A percentile compares a stretch with the other conserved stretches of the same genome.
Evolutionary conservation across 2,113 vertebrate genomes (phyloP).

Genomic region (Anolis sagrei): DNA sequence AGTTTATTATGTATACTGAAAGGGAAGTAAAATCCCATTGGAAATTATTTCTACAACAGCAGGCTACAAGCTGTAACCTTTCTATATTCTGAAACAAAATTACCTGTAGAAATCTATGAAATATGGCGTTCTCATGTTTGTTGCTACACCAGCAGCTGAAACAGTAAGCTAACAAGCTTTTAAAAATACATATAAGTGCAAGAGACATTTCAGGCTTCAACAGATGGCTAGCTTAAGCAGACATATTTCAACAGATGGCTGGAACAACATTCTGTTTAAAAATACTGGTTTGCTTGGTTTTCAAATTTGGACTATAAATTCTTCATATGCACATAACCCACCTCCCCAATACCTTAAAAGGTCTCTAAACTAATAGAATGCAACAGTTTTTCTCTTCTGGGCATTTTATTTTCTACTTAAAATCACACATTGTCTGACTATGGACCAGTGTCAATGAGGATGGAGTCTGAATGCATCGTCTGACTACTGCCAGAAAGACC

Average conservation of each 20-base stretch:
- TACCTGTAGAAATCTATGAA: constrained; percentile 37
- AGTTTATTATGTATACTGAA: background rate
- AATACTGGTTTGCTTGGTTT: constrained; percentile 17
- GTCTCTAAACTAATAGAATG: background rate
- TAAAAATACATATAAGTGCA: constrained; percentile 39
- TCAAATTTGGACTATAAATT: constrained; percentile 37
- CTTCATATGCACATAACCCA: constrained; percentile 14
- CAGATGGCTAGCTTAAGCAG: constrained; percentile 65
- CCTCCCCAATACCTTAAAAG: background rate
- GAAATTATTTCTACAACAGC: background rate
- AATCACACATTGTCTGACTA: background rate
- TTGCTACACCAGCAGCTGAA: constrained; percentile 58
- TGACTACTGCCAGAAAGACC: background rate
- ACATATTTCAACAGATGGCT: constrained; percentile 68
- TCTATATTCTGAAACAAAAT: background rate
- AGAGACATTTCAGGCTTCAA: constrained; percentile 60
- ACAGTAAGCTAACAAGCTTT: constrained; percentile 50
- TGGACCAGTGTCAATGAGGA: background rate
- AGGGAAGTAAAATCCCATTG: background rate
- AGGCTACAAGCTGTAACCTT: background rate
- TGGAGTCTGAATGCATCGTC: too few relatives aligned
- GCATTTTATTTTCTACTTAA: background rate
- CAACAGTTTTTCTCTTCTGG: background rate
- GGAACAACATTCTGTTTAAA: constrained; percentile 58
- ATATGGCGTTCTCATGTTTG: constrained; percentile 33